Percentiles rank a stretch among this genome's conserved stretches.
Evolutionary conservation across 2,888 invertebrate genomes (phyloP).

Genomic region (Plutella xylostella): DNA sequence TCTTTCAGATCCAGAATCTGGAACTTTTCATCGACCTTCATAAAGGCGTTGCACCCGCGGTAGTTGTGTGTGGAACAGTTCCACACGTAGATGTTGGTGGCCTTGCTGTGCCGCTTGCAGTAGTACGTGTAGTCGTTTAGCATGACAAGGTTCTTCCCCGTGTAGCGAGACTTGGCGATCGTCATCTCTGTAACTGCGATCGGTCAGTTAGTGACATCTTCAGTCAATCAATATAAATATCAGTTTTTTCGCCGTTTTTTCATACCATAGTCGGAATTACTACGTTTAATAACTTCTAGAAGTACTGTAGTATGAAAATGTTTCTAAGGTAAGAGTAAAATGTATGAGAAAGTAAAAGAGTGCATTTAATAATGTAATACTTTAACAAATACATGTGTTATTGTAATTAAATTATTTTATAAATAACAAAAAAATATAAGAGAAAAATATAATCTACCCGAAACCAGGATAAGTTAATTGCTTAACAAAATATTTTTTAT

Average conservation of each 20-base stretch:
- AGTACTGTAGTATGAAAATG: too few species aligned
- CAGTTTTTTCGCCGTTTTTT: too few species aligned
- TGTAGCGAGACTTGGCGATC: conserved; percentile 46
- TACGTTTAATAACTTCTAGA: too few species aligned
- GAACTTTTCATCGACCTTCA: conserved; percentile 41
- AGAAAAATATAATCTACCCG: too few species aligned
- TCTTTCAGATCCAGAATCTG: conserved; percentile 20
- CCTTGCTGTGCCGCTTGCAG: conserved; percentile 48
- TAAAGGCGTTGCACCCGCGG: conserved; percentile 47
- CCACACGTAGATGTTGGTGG: conserved; percentile 43
- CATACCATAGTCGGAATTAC: too few species aligned
- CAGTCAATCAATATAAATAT: too few species aligned
- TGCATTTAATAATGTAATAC: too few species aligned
- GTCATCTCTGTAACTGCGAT: conserved; percentile 21
- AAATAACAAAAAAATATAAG: background rate
- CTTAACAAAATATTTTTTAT: too few species aligned
- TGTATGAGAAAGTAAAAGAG: too few species aligned
- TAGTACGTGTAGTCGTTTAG: conserved; percentile 52
- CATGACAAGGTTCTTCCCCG: conserved; percentile 46
- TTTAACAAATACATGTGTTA: background rate
- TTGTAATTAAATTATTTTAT: background rate
- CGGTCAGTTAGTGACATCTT: background rate
- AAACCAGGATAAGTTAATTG: too few species aligned
- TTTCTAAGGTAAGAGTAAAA: too few species aligned
- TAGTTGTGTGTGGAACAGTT: conserved; percentile 55